phyloP scores from a whole-genome alignment of 2,888 invertebrate species.

The Drosophila pseudotakahashii region DNA sequence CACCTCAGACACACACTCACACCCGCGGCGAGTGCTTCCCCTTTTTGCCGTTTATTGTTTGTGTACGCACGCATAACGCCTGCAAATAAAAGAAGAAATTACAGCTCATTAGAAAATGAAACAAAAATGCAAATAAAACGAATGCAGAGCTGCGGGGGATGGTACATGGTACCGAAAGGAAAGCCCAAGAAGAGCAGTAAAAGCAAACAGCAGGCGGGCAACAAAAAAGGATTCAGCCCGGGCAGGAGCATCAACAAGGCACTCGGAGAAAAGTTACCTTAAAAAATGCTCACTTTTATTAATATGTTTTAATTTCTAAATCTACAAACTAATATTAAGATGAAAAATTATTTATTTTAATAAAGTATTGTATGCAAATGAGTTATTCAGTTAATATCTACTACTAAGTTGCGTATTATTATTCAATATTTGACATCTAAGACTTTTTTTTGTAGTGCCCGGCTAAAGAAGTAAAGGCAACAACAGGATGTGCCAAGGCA shows the following conservation, averaged over 20 bases:
- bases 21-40: conserved; percentile 21
- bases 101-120: conserved; percentile 82
- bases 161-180: conserved; percentile 30
- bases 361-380: too few relatives aligned
- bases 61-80: conserved; percentile 74
- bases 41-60: conserved; percentile 52
- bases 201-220: conserved; percentile 73
- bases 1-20: conserved; percentile 58
- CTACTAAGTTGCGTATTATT: neutral
- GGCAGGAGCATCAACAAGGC: conserved; percentile 8
- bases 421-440: neutral
- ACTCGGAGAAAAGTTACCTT: conserved; percentile 8
- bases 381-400: neutral
- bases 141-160: conserved; percentile 35
- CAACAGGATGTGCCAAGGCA: conserved; percentile 68
- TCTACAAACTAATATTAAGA: too few relatives aligned
- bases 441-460: conserved; percentile 16
- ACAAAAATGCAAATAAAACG: conserved; percentile 78
- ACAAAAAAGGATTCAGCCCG: conserved; percentile 65
- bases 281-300: too few relatives aligned
- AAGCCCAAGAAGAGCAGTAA: conserved; percentile 50
- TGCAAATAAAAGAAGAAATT: conserved; percentile 81
- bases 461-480: conserved; percentile 27
- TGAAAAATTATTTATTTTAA: too few relatives aligned
- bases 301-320: too few relatives aligned